Evolutionary conservation across 2,113 vertebrate genomes (phyloP).

Genomic region (Perca flavescens): DNA sequence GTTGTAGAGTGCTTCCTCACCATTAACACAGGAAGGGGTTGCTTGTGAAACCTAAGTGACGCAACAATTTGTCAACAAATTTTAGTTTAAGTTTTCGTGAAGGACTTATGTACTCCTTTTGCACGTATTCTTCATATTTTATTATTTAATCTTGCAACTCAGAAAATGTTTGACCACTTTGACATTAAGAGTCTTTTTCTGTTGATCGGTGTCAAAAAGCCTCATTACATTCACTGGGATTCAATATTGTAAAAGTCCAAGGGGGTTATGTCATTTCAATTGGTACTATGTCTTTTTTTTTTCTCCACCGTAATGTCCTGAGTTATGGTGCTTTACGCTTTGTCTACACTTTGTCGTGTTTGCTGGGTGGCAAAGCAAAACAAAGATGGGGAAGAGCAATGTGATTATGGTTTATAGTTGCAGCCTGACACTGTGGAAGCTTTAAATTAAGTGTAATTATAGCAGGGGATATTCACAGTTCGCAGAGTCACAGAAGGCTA

Average conservation of each 20-base stretch:
- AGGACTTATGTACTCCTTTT: neutral
- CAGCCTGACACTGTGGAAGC: neutral
- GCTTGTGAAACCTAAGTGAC: conserved; percentile 64
- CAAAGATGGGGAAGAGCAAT: conserved; percentile 16
- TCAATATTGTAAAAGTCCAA: neutral
- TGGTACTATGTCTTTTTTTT: neutral
- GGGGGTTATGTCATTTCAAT: neutral
- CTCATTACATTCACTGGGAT: neutral
- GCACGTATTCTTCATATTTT: neutral
- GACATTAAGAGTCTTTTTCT: neutral
- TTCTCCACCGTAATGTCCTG: neutral
- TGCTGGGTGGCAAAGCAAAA: conserved; percentile 5
- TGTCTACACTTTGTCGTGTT: neutral
- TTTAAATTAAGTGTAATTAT: conserved; percentile 21
- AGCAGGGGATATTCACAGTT: neutral
- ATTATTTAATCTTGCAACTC: neutral
- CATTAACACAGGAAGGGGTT: conserved; percentile 68
- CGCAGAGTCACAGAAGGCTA: neutral
- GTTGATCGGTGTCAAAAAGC: neutral
- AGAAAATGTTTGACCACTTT: neutral
- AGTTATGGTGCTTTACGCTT: neutral
- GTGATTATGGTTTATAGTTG: conserved; percentile 34
- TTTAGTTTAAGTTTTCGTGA: conserved; percentile 13
- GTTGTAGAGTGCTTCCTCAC: conserved; percentile 41
- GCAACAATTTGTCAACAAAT: conserved; percentile 46